Evolutionary conservation across 2,797 vertebrate genomes (phyloP).

Genomic region (Urophycis tenuis): DNA sequence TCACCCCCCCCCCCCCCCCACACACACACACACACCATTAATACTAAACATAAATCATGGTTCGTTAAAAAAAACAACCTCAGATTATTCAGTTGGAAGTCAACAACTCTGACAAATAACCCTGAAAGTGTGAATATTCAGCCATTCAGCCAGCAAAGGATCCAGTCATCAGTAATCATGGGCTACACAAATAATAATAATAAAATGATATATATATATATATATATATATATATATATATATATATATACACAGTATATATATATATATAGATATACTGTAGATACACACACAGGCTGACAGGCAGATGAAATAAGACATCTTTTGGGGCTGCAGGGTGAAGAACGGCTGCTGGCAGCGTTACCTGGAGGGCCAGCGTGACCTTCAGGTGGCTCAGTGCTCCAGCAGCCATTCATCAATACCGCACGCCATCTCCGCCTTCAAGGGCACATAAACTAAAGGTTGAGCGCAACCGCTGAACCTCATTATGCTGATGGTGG

Average conservation of each 20-base stretch:
- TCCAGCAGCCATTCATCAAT: constrained; percentile 61
- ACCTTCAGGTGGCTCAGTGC: constrained; percentile 33
- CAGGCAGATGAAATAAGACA: not conserved
- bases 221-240: no score
- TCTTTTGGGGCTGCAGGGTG: constrained; percentile 6
- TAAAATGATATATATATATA: not conserved
- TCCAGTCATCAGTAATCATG: not conserved
- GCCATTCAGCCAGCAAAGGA: not conserved
- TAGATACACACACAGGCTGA: no score
- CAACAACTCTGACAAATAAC: not conserved
- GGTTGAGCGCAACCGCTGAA: constrained; percentile 67
- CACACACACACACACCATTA: not conserved
- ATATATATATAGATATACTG: not conserved
- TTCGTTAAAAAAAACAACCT: not conserved
- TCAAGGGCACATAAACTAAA: constrained; percentile 67
- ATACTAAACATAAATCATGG: not conserved
- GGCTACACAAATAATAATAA: not conserved
- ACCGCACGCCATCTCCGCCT: constrained; percentile 62
- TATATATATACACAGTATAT: no score
- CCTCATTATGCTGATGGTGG: constrained; percentile 75
- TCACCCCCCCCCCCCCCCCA: no score
- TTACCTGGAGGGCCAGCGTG: constrained; percentile 35
- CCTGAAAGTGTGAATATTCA: not conserved
- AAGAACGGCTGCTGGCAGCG: constrained; percentile 27
- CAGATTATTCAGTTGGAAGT: not conserved